A percentile compares a stretch with the other conserved stretches of the same genome.
Evolutionary conservation across 2,113 vertebrate genomes (phyloP).

Genomic region (Thermophis baileyi): DNA sequence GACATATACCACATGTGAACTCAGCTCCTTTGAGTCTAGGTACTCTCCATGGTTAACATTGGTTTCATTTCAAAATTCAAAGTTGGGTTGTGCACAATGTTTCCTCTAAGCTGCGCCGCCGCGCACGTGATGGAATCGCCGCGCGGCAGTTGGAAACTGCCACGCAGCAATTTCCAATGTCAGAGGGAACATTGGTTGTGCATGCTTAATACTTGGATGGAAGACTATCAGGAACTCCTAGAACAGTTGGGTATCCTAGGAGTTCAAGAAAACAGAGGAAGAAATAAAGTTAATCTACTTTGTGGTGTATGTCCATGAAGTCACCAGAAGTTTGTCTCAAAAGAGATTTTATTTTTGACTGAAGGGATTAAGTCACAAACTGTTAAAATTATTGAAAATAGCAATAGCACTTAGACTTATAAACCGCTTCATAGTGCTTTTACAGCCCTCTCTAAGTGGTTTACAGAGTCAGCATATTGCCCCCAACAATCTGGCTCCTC

Average conservation of each 20-base stretch:
- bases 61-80: not conserved
- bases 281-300: not conserved
- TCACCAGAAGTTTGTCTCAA: not conserved
- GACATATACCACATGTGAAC: not conserved
- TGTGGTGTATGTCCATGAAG: not conserved
- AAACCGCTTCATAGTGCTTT: too few species aligned
- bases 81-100: too few species aligned
- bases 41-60: not conserved
- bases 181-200: too few species aligned
- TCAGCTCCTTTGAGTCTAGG: not conserved
- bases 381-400: not conserved
- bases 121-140: too few species aligned
- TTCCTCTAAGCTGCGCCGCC: too few species aligned
- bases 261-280: not conserved
- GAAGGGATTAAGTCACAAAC: not conserved
- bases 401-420: too few species aligned
- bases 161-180: too few species aligned
- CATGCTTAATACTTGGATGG: not conserved
- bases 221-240: not conserved
- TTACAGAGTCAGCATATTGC: too few species aligned
- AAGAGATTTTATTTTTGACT: not conserved
- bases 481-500: too few species aligned
- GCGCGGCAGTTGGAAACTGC: too few species aligned
- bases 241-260: not conserved
- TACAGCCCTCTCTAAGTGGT: too few species aligned